Evolutionary conservation across 2,797 vertebrate genomes (phyloP).

Genomic region (Atherinosoma microstoma): DNA sequence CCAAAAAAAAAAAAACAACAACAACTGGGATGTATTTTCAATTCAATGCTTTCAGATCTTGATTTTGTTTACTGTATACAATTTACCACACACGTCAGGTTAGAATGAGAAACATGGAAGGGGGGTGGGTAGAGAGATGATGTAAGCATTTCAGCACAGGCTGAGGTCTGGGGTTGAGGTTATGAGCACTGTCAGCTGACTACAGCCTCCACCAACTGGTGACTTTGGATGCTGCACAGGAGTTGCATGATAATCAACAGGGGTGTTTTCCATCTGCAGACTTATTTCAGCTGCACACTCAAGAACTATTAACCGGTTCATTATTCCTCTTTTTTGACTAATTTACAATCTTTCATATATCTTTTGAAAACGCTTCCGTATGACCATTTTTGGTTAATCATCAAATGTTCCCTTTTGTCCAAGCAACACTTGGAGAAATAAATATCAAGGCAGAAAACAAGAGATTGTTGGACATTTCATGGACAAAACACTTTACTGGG

Average conservation of each 20-base stretch:
- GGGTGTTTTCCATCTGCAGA: conserved; percentile 26
- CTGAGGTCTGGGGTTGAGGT: conserved; percentile 73
- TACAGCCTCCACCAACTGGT: conserved; percentile 69
- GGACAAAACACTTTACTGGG: not conserved
- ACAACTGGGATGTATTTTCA: not conserved
- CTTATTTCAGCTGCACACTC: not conserved
- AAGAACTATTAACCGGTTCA: not conserved
- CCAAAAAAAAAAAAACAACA: not conserved
- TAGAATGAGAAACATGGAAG: conserved; percentile 15
- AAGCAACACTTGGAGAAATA: no score
- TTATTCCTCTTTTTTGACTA: not conserved
- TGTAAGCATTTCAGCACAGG: conserved; percentile 72
- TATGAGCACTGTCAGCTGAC: conserved; percentile 68
- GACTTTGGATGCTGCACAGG: conserved; percentile 52
- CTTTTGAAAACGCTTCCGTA: no score
- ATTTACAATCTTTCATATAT: no score
- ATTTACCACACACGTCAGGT: conserved; percentile 32
- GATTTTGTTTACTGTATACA: conserved; percentile 17
- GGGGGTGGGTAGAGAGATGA: conserved; percentile 54
- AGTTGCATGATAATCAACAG: conserved; percentile 17
- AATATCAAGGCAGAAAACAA: no score
- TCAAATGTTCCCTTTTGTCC: not conserved
- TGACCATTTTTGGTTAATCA: not conserved
- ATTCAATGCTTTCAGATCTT: not conserved
- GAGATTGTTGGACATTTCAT: not conserved